Base-by-base conservation (phyloP, 1,140 invertebrate genomes). In the Mercenaria mercenaria region DNA sequence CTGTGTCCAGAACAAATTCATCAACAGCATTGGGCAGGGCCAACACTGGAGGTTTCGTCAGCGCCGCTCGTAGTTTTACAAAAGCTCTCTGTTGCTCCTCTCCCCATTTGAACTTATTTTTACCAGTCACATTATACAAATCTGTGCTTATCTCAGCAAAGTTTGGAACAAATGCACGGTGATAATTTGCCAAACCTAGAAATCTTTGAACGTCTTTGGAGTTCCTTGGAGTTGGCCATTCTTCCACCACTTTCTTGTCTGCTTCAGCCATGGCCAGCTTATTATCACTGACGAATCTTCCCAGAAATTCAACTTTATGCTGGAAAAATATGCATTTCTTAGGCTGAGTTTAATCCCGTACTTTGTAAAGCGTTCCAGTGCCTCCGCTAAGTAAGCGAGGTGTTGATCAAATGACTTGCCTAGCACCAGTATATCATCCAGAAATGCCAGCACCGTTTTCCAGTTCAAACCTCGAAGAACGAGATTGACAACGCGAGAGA, bases 401-500 rank as follows among this genome's bases (percentile, higher is more conserved):
- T 79, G 76, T 34, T 79, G 8, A 11, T 50, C n/a, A 37, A 79
- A 79, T 41, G 18, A 52, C 39, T 26, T 79, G 13, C 76, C 76
- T 23, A 29, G 3, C 0, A 41, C 47, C 47, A 50, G 20, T 13
- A 79, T 47, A 52, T 79, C 76, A 59, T 79, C 76, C 29, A 79
- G n/a, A 37, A 79, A 79, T 1, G 76, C 26, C 1, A 77, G 47
- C 10, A 77, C 47, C 20, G 15, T 37, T 10, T 79, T 79, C 52
- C 76, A 79, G 26, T 50, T 79, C 76, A 84, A n/a, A 37, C 82
- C 61, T 32, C 43, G 61, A 3, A 84, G 11, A 2, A 84, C 61
- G 1, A 72, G 18, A 29, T 84, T 52, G 1, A 84, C 32, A 1
- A 41, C 61, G 1, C 41, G 37, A 13, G 61, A 4, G 39, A 6